These are phyloP conservation scores for Caenorhabditis uteleia DNA, from an alignment of 2,888 invertebrate genomes.

Conservation along the genomic window DNA sequence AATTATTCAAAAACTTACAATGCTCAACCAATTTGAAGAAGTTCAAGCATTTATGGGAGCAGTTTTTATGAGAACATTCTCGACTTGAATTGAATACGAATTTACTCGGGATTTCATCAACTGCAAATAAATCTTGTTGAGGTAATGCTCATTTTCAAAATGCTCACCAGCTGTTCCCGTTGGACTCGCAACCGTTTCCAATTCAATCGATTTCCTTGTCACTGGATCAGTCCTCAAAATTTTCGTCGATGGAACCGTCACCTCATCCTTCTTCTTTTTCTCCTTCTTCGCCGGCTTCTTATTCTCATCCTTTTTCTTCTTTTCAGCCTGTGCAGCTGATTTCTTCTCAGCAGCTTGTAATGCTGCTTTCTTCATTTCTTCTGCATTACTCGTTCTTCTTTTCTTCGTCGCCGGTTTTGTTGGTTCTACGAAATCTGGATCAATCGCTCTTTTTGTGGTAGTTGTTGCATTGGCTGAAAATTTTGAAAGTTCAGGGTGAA, in stretches of 20 bases:
- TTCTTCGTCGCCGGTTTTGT: slow-evolving; percentile 1
- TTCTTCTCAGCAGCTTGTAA: slow-evolving; percentile 1
- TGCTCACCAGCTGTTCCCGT: too few relatives aligned
- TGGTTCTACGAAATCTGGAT: slow-evolving; percentile 20
- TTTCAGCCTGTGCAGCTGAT: slow-evolving; percentile 1
- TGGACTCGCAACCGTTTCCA: too few relatives aligned
- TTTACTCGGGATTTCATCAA: too few relatives aligned
- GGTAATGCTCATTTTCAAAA: too few relatives aligned
- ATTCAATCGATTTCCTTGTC: too few relatives aligned
- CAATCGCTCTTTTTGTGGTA: too few relatives aligned
- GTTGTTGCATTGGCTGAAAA: too few relatives aligned
- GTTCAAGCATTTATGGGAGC: neutral
- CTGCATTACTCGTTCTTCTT: slow-evolving; percentile 1
- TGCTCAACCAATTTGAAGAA: neutral
- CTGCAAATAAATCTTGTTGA: too few relatives aligned
- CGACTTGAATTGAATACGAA: too few relatives aligned
- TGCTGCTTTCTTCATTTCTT: slow-evolving; percentile 3
- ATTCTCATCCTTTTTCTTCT: neutral
- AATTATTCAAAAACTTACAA: neutral
- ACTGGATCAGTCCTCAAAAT: too few relatives aligned
- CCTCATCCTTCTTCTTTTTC: slow-evolving; percentile 7
- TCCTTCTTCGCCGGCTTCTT: slow-evolving; percentile 3
- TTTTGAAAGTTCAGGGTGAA: too few relatives aligned
- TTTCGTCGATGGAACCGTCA: slow-evolving; percentile 1
- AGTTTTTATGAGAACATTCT: too few relatives aligned